Conservation (phyloP, 2,797 vertebrate genomes). For the Coregonus suidteri region DNA sequence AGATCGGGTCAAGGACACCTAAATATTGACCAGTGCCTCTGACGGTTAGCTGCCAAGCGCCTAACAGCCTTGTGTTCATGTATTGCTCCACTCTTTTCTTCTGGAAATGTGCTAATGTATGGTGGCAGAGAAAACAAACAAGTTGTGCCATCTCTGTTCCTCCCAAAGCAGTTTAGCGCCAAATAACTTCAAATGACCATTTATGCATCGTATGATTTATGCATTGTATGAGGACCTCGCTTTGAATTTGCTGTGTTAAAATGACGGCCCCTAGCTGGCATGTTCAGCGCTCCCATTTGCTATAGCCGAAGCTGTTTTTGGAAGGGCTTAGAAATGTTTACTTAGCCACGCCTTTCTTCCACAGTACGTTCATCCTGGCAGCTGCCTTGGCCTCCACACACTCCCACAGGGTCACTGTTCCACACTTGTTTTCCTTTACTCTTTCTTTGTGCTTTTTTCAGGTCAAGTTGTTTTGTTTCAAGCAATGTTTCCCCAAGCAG, state of each 20-base stretch:
- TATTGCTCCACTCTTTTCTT: neutral
- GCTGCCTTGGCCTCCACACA: constrained; percentile 29
- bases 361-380: constrained; percentile 36
- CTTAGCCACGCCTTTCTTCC: constrained; percentile 45
- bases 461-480: constrained; percentile 25
- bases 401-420: constrained; percentile 39
- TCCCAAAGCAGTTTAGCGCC: neutral
- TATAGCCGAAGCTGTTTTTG: constrained; percentile 30
- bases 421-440: constrained; percentile 44
- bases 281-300: constrained; percentile 11
- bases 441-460: constrained; percentile 37
- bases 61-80: neutral
- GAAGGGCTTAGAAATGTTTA: constrained; percentile 47
- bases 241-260: neutral
- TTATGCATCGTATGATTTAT: neutral
- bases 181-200: neutral
- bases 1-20: constrained; percentile 3
- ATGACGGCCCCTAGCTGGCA: constrained; percentile 2
- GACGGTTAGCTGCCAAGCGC: neutral
- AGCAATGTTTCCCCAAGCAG: constrained; percentile 1
- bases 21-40: constrained; percentile 6
- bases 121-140: neutral
- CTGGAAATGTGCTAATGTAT: neutral
- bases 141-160: neutral
- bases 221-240: neutral